Evolutionary conservation across 2,113 vertebrate genomes (phyloP).

Genomic region (Plecturocebus donacophilus): DNA sequence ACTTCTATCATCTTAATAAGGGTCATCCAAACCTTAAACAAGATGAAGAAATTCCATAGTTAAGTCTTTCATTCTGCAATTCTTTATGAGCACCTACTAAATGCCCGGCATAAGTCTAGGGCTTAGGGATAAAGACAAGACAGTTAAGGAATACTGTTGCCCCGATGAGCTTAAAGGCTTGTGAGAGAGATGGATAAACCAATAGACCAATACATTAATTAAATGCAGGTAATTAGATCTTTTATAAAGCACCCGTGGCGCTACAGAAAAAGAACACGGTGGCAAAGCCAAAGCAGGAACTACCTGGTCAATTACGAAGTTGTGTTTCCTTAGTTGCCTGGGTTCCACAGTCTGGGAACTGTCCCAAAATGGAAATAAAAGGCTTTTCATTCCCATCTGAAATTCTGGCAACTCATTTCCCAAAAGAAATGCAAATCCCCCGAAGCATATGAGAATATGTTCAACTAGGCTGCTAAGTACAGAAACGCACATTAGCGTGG

Average conservation of each 20-base stretch:
- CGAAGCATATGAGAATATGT: not conserved
- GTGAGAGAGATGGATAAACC: not conserved
- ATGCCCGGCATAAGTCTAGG: not conserved
- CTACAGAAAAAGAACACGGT: not conserved
- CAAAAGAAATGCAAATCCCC: not conserved
- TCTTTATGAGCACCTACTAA: not conserved
- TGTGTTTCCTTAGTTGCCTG: not conserved
- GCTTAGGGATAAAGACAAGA: not conserved
- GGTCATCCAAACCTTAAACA: not conserved
- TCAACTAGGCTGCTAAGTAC: not conserved
- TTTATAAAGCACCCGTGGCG: not conserved
- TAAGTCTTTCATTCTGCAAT: not conserved
- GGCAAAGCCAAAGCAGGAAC: not conserved
- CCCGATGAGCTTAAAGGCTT: not conserved
- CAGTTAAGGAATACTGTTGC: not conserved
- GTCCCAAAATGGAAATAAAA: slow-evolving; percentile 4
- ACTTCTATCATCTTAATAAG: not conserved
- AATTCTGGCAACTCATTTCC: slow-evolving; percentile 9
- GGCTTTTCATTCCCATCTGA: not conserved
- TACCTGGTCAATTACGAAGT: not conserved
- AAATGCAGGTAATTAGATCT: not conserved
- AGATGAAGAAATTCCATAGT: not conserved
- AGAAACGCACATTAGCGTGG: not conserved
- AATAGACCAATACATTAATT: not conserved
- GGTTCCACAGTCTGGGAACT: not conserved